A percentile compares a stretch with the other conserved stretches of the same genome.
These are phyloP conservation scores for Eudemis profundana DNA, from an alignment of 2,888 invertebrate genomes.

Conservation along the genomic window DNA sequence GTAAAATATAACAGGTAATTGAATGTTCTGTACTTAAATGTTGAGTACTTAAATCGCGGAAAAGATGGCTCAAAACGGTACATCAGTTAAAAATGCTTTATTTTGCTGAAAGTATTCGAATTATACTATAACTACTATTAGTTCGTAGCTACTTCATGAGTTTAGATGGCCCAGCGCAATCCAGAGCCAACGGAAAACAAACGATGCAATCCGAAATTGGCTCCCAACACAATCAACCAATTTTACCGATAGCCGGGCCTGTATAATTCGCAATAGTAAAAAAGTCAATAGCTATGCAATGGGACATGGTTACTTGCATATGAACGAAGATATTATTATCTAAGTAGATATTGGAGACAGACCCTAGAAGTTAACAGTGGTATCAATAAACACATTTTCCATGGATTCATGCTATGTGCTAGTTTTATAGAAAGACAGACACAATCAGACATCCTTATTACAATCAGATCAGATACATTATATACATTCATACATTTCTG, in stretches of 20 bases:
- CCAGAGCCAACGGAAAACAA: slow-evolving; percentile 16
- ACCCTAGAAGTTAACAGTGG: background rate
- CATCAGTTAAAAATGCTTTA: background rate
- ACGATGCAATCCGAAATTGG: slow-evolving; percentile 31
- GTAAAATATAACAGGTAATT: no score
- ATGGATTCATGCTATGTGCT: no score
- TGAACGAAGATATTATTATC: background rate
- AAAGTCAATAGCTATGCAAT: slow-evolving; percentile 18
- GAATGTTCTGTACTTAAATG: no score
- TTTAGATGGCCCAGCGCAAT: slow-evolving; percentile 26
- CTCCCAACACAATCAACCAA: slow-evolving; percentile 31
- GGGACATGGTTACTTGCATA: background rate
- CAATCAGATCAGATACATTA: no score
- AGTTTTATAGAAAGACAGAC: no score
- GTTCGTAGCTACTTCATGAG: background rate
- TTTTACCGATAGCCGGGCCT: slow-evolving; percentile 18
- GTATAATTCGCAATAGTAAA: slow-evolving; percentile 20
- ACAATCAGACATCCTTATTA: no score
- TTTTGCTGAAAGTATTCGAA: background rate
- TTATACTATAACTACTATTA: background rate
- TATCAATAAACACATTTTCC: no score
- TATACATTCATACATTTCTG: no score
- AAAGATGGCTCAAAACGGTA: no score
- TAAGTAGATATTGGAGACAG: no score
- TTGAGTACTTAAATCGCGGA: no score